Evolutionary conservation across 2,797 vertebrate genomes (phyloP), one percentile per base, ranked within the genome.

Genomic region (Harpagifer antarcticus): DNA sequence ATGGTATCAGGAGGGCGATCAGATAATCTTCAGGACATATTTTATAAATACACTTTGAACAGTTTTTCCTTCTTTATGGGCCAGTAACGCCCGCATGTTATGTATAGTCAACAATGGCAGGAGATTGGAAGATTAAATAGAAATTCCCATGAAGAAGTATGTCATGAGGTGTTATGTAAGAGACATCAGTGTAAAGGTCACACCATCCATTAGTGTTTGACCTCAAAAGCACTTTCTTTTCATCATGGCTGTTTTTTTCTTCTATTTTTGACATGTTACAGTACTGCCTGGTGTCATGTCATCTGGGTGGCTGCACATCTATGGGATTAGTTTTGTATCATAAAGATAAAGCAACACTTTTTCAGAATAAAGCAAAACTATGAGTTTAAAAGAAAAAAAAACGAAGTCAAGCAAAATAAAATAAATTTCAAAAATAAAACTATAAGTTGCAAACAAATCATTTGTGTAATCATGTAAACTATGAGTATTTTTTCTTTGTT

Each of bases 271-370:
- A 68, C 49, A 15, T 9, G 40, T 61, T 37, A 70, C 64, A 71
- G 78, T 68, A 72, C 23, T 15, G 60, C 11, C 64, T 72, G 54
- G 64, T 78, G 74, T 73, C 71, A 64, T n/a, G 48, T 87, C 78
- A 80, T 66, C 33, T 42, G 54, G 53, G 43, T 71, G 33, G 33
- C 33, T 37, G 33, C 33, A 37, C 33, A n/a, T n/a, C n/a, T n/a
- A n/a, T n/a, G n/a, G n/a, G n/a, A n/a, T n/a, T n/a, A n/a, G n/a
- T n/a, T n/a, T n/a, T n/a, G n/a, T n/a, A n/a, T n/a, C n/a, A n/a
- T n/a, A n/a, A n/a, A n/a, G n/a, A n/a, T n/a, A n/a, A n/a, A n/a
- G n/a, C n/a, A n/a, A n/a, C n/a, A n/a, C n/a, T n/a, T n/a, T n/a
- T n/a, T n/a, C n/a, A n/a, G n/a, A n/a, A n/a, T n/a, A n/a, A n/a